Percentiles rank a stretch among this genome's conserved stretches.
Evolutionary conservation across 2,113 vertebrate species (phyloP).

Genomic region (Gallinago jamesoni): DNA sequence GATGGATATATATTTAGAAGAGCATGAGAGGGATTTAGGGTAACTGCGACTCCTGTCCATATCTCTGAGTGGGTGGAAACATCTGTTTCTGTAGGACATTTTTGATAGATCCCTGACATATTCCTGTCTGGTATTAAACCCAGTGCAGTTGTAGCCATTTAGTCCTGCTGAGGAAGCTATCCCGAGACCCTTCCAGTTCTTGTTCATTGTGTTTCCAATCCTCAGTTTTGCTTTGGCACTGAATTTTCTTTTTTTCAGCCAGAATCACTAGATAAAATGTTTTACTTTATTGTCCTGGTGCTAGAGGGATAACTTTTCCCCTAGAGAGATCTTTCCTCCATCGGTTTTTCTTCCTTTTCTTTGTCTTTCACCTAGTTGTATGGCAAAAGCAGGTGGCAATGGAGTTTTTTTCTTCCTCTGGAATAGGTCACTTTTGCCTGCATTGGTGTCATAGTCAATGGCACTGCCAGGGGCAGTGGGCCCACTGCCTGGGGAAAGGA

Average conservation of each 20-base stretch:
- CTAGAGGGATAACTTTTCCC: neutral
- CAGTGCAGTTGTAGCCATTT: neutral
- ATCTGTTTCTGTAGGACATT: constrained; percentile 13
- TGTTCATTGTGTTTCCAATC: neutral
- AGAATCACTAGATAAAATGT: neutral
- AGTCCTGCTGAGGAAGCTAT: neutral
- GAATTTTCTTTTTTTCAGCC: neutral
- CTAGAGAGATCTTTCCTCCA: neutral
- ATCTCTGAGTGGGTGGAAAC: constrained; percentile 24
- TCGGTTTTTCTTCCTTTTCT: neutral
- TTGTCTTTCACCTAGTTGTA: neutral
- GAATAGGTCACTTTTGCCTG: neutral
- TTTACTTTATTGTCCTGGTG: neutral
- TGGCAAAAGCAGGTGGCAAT: constrained; percentile 6
- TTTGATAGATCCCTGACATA: neutral
- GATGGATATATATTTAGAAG: constrained; percentile 19
- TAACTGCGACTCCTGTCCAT: constrained; percentile 13
- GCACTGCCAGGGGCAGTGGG: neutral
- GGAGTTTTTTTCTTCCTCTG: neutral
- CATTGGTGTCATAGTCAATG: constrained; percentile 12
- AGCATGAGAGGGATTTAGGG: neutral
- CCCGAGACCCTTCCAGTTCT: neutral
- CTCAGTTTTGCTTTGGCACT: neutral
- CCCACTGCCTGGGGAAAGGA: neutral
- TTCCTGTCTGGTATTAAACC: neutral